Evolutionary conservation across 1,140 invertebrate genomes (phyloP), one percentile per base, ranked within the genome.

Genomic region (Bombus picipes): DNA sequence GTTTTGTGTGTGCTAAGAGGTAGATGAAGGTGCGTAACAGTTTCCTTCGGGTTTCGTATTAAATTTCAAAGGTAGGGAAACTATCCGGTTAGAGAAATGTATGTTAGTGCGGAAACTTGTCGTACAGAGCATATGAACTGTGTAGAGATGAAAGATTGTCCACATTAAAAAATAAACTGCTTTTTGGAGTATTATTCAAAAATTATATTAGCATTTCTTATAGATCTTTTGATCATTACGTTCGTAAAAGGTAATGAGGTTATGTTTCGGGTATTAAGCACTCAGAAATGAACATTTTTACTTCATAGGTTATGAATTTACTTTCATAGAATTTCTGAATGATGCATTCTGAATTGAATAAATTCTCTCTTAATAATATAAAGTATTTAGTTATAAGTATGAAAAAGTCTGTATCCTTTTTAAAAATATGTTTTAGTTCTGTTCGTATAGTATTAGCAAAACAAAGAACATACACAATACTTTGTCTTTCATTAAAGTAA

Each of bases 21-120:
- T 95, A 95, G 95, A 95, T 95, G 95, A 95, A 95, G 95, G 95
- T 95, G 91, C 91, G 94, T 95, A 90, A 89, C 71, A 73, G 66
- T 87, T 72, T 43, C 34, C 79, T 34, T 71, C 32, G 57, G 47
- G 82, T 72, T 53, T 83, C 47, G 59, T 83, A 75, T 81, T 83
- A 57, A 47, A 77, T 59, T 84, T 57, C 39, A 81, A 81, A 65
- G 70, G 74, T 85, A 81, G 53, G 41, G 79, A 88, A 76, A 68
- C 37, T 65, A 70, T 77, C 41, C 43, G 22, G 70, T 82, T 28
- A 62, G 62, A 34, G 9, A 74, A 86, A 83, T 87, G 81, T 76
- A 81, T 37, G 37, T n/a, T 80, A 88, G 87, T 75, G 76, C 77
- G 47, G 76, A 75, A 53, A 82, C 47, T 66, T 85, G 83, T 65